Percentiles rank a stretch among this genome's conserved stretches.
These are phyloP conservation scores for Lepilemur septentrionalis DNA, from an alignment of 2,797 vertebrate species.

Conservation along the genomic window DNA sequence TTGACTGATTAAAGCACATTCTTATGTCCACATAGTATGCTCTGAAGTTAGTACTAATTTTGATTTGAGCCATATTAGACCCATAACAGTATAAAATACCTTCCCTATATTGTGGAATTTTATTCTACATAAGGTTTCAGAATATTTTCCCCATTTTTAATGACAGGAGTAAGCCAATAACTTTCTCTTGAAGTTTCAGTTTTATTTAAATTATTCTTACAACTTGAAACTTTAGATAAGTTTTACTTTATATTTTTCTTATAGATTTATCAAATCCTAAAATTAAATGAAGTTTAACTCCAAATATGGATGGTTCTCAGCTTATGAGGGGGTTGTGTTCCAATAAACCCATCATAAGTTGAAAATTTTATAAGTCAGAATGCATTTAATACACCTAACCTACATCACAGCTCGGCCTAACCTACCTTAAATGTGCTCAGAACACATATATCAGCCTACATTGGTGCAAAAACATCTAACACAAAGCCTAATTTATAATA, in stretches of 20 bases:
- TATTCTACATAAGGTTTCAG: not conserved
- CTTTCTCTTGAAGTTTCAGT: not conserved
- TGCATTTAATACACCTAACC: not conserved
- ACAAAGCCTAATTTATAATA: not conserved
- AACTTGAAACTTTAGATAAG: not conserved
- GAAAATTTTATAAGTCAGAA: not conserved
- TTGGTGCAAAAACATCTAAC: not conserved
- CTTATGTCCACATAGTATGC: not conserved
- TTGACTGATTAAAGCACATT: not conserved
- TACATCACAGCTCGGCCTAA: not conserved
- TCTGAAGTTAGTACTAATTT: not conserved
- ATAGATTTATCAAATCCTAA: not conserved
- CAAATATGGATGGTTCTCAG: not conserved
- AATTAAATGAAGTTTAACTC: slow-evolving; percentile 20
- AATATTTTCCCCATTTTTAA: not conserved
- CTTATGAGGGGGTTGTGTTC: not conserved
- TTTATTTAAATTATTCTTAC: not conserved
- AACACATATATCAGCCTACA: not conserved
- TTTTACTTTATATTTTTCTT: not conserved
- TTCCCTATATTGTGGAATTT: not conserved
- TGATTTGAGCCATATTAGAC: not conserved
- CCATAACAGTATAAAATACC: not conserved
- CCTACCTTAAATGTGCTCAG: not conserved
- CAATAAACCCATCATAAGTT: not conserved
- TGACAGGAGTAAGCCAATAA: not conserved